Evolutionary conservation across 2,113 vertebrate species (phyloP), one percentile per base, ranked within the genome.

Genomic region (Hyaena hyaena): DNA sequence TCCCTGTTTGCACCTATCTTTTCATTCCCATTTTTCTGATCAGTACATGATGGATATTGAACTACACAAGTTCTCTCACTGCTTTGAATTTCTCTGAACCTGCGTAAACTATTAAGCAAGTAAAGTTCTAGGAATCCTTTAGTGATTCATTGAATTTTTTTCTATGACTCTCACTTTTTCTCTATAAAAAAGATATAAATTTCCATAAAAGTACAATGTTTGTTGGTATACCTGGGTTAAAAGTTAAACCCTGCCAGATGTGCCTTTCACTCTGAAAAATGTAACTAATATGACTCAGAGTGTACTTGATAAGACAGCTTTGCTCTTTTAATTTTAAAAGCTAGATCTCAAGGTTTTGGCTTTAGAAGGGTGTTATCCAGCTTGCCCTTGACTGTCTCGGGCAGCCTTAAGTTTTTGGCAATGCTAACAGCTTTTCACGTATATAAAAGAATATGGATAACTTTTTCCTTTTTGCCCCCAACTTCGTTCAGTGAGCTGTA

Each of bases 201-300:
- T 45, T 95, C 77, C 76, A 83, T 96, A 50, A 94, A 95, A 95
- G 35, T 14, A 84, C 77, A 86, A 35, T 95, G 14, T 66, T 96
- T 88, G 35, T 82, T 84, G 84, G 73, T 88, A 55, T 84, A 96
- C 80, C 61, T 93, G 50, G 2, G 28, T 81, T 95, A 92, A 96
- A 98, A 95, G 96, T 68, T 96, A 86, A 97, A 79, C 65, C 73
- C 97, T 96, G 97, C 97, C 77, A 96, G 93, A 71, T 85, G 19
- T 97, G 65, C 63, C 80, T 86, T 90, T 90, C 85, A 87, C 79
- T 96, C 68, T 98, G 97, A 96, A 98, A 98, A 98, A 89, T 58
- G 31, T 93, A 94, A 69, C 83, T 77, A 96, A 95, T 73, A 31
- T 90, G 88, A 43, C 95, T 90, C 94, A 74, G 7, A 90, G 12